Percentiles rank a stretch among this genome's conserved stretches.
Conservation (phyloP, 92 coral and sea anemone species). For the Porites divaricata region DNA sequence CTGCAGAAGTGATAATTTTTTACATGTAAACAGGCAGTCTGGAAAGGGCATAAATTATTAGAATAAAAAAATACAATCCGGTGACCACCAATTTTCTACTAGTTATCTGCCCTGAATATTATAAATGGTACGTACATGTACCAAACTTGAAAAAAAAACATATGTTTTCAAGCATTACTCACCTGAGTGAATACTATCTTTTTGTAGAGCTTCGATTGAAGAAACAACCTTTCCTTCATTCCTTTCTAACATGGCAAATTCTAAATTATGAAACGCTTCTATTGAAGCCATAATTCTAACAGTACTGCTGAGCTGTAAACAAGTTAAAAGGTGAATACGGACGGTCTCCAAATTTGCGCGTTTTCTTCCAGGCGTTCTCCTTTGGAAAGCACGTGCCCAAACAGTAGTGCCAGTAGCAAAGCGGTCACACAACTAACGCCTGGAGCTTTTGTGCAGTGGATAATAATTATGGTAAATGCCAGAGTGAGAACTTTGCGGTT, state of each 20-base stretch:
- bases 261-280: constrained; percentile 32
- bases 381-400: background rate
- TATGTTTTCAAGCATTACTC: background rate
- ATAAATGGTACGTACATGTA: too few species aligned
- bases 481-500: background rate
- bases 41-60: too few species aligned
- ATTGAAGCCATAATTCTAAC: background rate
- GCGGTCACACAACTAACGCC: background rate
- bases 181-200: constrained; percentile 6
- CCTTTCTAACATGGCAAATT: constrained; percentile 53
- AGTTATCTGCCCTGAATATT: too few species aligned
- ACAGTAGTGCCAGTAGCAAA: constrained; percentile 6
- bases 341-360: too few species aligned
- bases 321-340: too few species aligned
- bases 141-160: background rate
- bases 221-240: constrained; percentile 21
- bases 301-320: background rate
- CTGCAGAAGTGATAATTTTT: too few species aligned
- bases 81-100: too few species aligned
- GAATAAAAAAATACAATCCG: too few species aligned
- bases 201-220: background rate
- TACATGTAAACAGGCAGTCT: too few species aligned
- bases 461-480: constrained; percentile 5
- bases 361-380: constrained; percentile 7
- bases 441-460: background rate